Evolutionary conservation across 2,797 vertebrate genomes (phyloP).

Genomic region (Periparus ater): DNA sequence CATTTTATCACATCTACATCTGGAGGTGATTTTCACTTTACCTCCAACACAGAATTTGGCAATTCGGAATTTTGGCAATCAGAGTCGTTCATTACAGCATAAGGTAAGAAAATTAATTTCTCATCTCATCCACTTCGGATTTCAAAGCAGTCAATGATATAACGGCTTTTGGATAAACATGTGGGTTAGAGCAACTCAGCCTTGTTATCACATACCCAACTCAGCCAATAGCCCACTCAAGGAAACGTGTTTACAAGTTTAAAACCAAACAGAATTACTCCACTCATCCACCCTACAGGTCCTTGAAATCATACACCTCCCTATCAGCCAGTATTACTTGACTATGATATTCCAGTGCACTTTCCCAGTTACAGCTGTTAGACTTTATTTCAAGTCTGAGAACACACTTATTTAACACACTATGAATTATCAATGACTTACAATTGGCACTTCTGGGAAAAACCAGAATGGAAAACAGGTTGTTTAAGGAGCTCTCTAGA

Average conservation of each 20-base stretch:
- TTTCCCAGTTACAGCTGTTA: neutral
- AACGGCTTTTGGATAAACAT: neutral
- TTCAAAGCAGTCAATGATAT: neutral
- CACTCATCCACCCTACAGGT: neutral
- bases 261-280: neutral
- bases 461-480: neutral
- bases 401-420: neutral
- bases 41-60: neutral
- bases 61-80: neutral
- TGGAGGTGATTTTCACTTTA: neutral
- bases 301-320: neutral
- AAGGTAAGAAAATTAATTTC: neutral
- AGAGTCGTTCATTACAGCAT: neutral
- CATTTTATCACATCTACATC: neutral
- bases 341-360: neutral
- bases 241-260: neutral
- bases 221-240: neutral
- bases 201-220: neutral
- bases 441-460: neutral
- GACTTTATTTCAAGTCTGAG: neutral
- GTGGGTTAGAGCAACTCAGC: neutral
- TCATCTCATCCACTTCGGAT: neutral
- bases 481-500: neutral
- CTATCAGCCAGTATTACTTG: neutral
- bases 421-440: neutral